These are phyloP conservation scores for Peromyscus attwateri DNA, from an alignment of 2,797 vertebrate species.

Conservation along the genomic window DNA sequence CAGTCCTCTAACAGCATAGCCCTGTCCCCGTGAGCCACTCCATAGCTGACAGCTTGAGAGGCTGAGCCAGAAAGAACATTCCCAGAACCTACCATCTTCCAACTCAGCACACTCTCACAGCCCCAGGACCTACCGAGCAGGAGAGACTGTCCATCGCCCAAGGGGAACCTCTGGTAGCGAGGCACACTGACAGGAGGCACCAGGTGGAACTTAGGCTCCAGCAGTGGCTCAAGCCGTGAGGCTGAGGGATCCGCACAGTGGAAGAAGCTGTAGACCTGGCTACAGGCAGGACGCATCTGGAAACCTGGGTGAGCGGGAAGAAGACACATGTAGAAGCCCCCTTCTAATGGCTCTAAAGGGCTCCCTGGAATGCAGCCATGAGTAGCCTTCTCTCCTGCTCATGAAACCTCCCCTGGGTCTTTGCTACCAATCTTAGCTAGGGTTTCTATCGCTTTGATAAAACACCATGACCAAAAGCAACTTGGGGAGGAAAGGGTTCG, in stretches of 20 bases:
- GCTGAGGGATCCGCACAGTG: constrained; percentile 98
- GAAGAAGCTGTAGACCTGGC: constrained; percentile 98
- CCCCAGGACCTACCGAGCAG: constrained; percentile 91
- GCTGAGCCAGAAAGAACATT: not conserved
- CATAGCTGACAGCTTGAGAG: not conserved
- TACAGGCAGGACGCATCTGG: constrained; percentile 96
- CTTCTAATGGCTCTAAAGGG: not conserved
- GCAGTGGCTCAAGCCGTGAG: constrained; percentile 95
- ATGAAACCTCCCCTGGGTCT: constrained; percentile 14
- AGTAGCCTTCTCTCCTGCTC: not conserved
- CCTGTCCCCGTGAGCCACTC: not conserved
- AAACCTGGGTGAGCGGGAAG: constrained; percentile 88
- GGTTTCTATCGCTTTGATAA: not conserved
- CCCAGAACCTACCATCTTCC: not conserved
- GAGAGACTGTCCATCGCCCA: constrained; percentile 95
- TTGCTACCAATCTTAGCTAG: not conserved
- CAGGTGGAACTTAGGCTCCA: constrained; percentile 95
- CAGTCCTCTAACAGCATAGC: not conserved
- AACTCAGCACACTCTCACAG: not conserved
- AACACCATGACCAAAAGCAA: not conserved
- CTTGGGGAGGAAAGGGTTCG: not conserved
- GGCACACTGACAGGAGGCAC: constrained; percentile 95
- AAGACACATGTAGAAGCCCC: not conserved
- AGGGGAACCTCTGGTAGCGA: constrained; percentile 96
- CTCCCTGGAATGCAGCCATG: not conserved